Evolutionary conservation across 2,888 invertebrate species (phyloP).

Genomic region (Ochropacha duplaris): DNA sequence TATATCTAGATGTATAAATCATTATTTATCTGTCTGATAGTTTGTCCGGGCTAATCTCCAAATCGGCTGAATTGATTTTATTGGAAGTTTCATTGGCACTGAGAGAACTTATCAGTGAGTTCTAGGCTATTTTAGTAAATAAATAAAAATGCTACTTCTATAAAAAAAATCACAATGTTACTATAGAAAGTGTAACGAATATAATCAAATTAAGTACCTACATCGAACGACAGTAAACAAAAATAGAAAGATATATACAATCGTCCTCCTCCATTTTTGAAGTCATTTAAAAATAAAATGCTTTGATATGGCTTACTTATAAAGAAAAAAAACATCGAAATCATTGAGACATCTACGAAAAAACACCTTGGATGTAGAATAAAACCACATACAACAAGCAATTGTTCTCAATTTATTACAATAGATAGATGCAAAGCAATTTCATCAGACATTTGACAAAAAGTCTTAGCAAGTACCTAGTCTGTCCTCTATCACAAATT

Average conservation of each 20-base stretch:
- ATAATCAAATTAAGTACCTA: neutral
- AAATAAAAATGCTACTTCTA: neutral
- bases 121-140: no score
- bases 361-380: no score
- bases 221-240: neutral
- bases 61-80: no score
- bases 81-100: no score
- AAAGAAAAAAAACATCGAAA: neutral
- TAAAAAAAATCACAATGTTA: neutral
- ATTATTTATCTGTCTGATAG: no score
- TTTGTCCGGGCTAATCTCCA: no score
- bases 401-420: neutral
- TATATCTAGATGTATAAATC: no score
- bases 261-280: no score
- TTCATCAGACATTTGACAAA: neutral
- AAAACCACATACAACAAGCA: neutral
- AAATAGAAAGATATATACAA: no score
- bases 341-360: neutral
- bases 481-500: neutral
- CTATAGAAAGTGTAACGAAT: neutral
- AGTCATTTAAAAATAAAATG: neutral
- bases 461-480: neutral
- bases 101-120: no score
- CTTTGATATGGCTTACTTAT: neutral
- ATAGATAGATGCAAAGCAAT: neutral